Evolutionary conservation across 2,888 invertebrate species (phyloP).

Genomic region (Pristionchus exspectatus): DNA sequence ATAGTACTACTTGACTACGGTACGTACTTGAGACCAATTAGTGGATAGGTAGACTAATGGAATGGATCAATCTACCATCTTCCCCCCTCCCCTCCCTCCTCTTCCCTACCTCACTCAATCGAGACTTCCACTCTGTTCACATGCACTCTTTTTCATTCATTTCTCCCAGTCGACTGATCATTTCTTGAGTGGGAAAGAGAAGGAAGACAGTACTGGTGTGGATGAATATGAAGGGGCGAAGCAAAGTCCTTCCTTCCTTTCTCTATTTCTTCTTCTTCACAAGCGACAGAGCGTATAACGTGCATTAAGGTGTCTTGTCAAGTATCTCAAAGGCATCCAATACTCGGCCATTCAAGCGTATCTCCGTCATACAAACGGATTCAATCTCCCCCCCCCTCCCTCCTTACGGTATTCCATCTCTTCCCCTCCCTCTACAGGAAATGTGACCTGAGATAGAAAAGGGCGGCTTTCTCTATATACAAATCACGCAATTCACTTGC

Average conservation of each 20-base stretch:
- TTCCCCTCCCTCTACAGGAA: slow-evolving; percentile 13
- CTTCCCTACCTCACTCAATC: not conserved
- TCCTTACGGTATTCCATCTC: slow-evolving; percentile 42
- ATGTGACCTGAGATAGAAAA: slow-evolving; percentile 20
- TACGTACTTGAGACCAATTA: slow-evolving; percentile 47
- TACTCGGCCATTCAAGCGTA: slow-evolving; percentile 46
- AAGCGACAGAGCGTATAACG: slow-evolving; percentile 52
- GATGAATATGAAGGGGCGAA: slow-evolving; percentile 42
- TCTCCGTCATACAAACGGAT: slow-evolving; percentile 42
- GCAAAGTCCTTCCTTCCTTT: slow-evolving; percentile 5
- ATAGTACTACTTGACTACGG: slow-evolving; percentile 47
- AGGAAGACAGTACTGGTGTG: slow-evolving; percentile 38
- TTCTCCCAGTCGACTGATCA: slow-evolving; percentile 46
- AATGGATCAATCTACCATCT: not conserved
- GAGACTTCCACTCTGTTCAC: slow-evolving; percentile 42
- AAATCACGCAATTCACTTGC: slow-evolving; percentile 29
- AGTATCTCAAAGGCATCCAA: slow-evolving; percentile 54
- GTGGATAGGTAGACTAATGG: slow-evolving; percentile 40
- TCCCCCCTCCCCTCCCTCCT: not conserved
- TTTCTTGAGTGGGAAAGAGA: slow-evolving; percentile 52
- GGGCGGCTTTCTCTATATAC: slow-evolving; percentile 40
- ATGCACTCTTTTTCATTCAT: slow-evolving; percentile 45
- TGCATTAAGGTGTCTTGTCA: slow-evolving; percentile 55
- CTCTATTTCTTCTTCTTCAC: slow-evolving; percentile 45
- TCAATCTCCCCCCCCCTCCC: slow-evolving; percentile 23